Evolutionary conservation across 2,888 invertebrate genomes (phyloP).

Genomic region (Melanostoma mellinum): DNA sequence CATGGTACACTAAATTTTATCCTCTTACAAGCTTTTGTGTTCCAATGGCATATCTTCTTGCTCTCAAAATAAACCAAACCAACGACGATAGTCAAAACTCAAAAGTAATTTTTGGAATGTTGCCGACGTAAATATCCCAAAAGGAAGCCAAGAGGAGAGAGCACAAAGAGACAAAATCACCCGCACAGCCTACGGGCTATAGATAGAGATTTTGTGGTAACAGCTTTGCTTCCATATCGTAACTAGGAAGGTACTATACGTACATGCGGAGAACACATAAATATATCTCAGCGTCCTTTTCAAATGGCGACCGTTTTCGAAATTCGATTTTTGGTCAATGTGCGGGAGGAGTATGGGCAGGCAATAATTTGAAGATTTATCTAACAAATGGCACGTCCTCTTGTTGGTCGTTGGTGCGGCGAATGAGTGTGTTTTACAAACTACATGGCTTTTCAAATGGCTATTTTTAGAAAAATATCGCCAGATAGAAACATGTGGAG

Average conservation of each 20-base stretch:
- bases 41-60: slow-evolving; percentile 28
- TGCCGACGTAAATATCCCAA: slow-evolving; percentile 40
- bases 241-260: too few relatives aligned
- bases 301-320: slow-evolving; percentile 55
- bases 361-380: slow-evolving; percentile 70
- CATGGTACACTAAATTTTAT: slow-evolving; percentile 32
- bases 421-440: slow-evolving; percentile 65
- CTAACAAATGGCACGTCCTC: slow-evolving; percentile 48
- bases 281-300: slow-evolving; percentile 47
- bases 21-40: slow-evolving; percentile 34
- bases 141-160: not conserved
- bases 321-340: slow-evolving; percentile 63
- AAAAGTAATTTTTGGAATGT: slow-evolving; percentile 40
- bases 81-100: not conserved
- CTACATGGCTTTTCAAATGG: slow-evolving; percentile 45
- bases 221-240: too few relatives aligned
- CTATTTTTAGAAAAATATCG: slow-evolving; percentile 47
- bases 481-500: not conserved
- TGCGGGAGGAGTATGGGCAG: slow-evolving; percentile 2
- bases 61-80: slow-evolving; percentile 10
- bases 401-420: slow-evolving; percentile 24
- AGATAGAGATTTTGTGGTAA: slow-evolving; percentile 38
- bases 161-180: slow-evolving; percentile 9
- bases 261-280: slow-evolving; percentile 28
- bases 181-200: not conserved